Base-by-base conservation (phyloP, 2,888 invertebrate species). In the Hetaerina titia region DNA sequence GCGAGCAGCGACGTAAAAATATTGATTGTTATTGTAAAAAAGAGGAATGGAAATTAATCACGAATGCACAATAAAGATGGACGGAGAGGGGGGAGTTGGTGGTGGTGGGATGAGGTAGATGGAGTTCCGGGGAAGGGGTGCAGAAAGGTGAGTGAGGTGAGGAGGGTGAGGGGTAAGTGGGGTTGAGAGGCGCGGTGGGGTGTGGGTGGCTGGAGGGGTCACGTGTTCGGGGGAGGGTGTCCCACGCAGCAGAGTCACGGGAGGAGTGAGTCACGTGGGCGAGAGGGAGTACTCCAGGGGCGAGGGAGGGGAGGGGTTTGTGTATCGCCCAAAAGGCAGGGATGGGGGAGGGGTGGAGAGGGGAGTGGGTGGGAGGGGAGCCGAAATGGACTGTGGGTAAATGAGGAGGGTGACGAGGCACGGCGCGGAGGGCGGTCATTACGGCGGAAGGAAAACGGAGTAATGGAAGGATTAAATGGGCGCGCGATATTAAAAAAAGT, bases 41-140 rank as follows among this genome's bases (percentile, higher is more conserved):
- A 92, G 92, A 92, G 92, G 56, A 92, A 92, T 92, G 92, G 90
- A 92, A 92, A 92, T 92, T 92, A 92, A 92, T 92, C 92, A 92
- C 92, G 92, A 92, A 92, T 92, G 56, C 92, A 92, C 92, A 92
- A 92, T 92, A 92, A 92, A 92, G 92, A 92, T 69, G 69, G 92
- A 64, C 69, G 69, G 22, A 31, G 22, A 19, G 57, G 25, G 92
- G 69, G 92, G 90, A 8, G 64, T 64, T 17, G 57, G 58, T 0
- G 5, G 56, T 19, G 69, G 69, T 17, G 2, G 89, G 89, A 89
- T 56, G 57, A 57, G 56, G 22, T 19, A 69, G 69, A 69, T 19
- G 5, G n/a, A n/a, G 45, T 45, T 45, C 45, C 45, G 69, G 69
- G 6, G n/a, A 69, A 9, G 69, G 69, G 88, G 13, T 22, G 17